Evolutionary conservation across 2,888 invertebrate species (phyloP).

Genomic region (Bellardia bayeri): DNA sequence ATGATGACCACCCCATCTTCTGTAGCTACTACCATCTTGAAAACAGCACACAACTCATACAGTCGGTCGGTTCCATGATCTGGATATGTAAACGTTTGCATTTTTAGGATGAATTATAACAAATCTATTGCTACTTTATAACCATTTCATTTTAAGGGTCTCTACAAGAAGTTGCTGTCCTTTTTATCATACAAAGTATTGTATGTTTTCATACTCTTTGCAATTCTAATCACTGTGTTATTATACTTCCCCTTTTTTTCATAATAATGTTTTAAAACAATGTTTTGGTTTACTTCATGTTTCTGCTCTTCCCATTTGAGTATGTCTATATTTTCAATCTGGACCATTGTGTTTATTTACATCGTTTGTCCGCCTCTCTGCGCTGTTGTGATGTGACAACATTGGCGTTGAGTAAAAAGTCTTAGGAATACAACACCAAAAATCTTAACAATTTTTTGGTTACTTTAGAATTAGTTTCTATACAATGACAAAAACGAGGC

Average conservation of each 20-base stretch:
- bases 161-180: no score
- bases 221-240: conserved; percentile 20
- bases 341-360: not conserved
- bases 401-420: conserved; percentile 44
- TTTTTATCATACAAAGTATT: no score
- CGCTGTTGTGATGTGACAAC: conserved; percentile 13
- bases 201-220: not conserved
- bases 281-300: conserved; percentile 3
- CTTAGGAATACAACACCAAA: conserved; percentile 72
- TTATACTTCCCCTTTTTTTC: not conserved
- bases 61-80: no score
- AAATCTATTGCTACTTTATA: no score
- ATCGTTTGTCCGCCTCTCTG: not conserved
- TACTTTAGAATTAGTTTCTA: conserved; percentile 82
- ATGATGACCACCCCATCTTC: no score
- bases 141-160: no score
- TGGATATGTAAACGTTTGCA: no score
- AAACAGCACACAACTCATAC: no score
- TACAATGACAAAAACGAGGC: conserved; percentile 79
- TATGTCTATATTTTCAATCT: not conserved
- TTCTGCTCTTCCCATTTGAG: not conserved
- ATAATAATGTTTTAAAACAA: conserved; percentile 9
- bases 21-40: no score
- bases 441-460: conserved; percentile 81
- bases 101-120: no score